A percentile compares a stretch with the other conserved stretches of the same genome.
Evolutionary conservation across 2,888 invertebrate species (phyloP).

Genomic region (Alsophila aescularia): DNA sequence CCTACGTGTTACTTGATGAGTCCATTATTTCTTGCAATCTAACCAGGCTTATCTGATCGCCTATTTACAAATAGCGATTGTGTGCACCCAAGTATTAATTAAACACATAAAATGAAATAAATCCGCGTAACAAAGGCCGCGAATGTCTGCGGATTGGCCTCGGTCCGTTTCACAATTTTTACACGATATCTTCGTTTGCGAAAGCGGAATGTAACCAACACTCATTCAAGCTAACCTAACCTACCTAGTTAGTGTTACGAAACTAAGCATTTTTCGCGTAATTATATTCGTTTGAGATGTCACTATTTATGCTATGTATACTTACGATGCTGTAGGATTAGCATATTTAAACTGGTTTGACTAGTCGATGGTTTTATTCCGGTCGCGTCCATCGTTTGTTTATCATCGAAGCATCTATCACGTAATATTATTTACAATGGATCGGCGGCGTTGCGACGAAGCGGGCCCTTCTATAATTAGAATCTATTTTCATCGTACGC

Average conservation of each 20-base stretch:
- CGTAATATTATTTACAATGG: too few species aligned
- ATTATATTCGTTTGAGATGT: conserved; percentile 31
- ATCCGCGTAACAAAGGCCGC: conserved; percentile 60
- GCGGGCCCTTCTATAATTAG: too few species aligned
- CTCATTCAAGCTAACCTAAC: conserved; percentile 55
- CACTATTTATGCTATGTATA: conserved; percentile 3
- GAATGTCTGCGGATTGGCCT: conserved; percentile 51
- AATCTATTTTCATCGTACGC: too few species aligned
- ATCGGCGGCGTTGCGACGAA: too few species aligned
- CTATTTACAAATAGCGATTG: conserved; percentile 33
- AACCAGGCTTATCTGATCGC: not conserved
- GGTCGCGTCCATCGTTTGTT: not conserved
- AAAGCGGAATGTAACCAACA: conserved; percentile 64
- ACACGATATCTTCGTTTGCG: conserved; percentile 76
- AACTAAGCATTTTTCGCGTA: conserved; percentile 43
- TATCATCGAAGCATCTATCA: too few species aligned
- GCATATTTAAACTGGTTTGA: conserved; percentile 1
- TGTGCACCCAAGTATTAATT: not conserved
- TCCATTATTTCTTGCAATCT: not conserved
- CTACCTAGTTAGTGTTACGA: conserved; percentile 51
- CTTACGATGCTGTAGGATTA: conserved; percentile 4
- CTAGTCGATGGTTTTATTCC: conserved; percentile 6
- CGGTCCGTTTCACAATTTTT: conserved; percentile 70
- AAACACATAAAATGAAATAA: conserved; percentile 55
- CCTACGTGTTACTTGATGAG: not conserved